A percentile compares a stretch with the other conserved stretches of the same genome.
phyloP scores from a whole-genome alignment of 2,888 invertebrate species.

The Hirtodrosophila duncani region DNA sequence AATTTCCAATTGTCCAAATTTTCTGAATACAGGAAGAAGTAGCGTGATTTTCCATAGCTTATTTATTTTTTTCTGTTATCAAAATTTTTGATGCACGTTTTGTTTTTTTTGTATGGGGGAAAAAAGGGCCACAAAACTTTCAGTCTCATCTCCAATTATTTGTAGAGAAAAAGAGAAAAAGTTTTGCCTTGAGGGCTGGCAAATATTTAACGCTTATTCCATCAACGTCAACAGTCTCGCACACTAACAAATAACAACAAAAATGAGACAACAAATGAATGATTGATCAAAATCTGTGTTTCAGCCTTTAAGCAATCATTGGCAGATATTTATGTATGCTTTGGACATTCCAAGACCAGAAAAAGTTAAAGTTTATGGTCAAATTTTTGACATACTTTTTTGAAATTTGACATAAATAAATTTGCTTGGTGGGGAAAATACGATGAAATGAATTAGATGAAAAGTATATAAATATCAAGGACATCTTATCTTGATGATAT shows the following conservation, averaged over 20 bases:
- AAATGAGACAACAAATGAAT: slow-evolving; percentile 12
- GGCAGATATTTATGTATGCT: no score
- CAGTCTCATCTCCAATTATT: slow-evolving; percentile 65
- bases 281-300: slow-evolving; percentile 62
- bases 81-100: slow-evolving; percentile 59
- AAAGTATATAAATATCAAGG: no score
- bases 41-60: slow-evolving; percentile 8
- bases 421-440: not conserved
- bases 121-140: slow-evolving; percentile 25
- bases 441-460: no score
- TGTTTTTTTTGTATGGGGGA: slow-evolving; percentile 23
- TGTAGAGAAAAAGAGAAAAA: slow-evolving; percentile 8
- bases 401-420: slow-evolving; percentile 35
- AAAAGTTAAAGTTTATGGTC: slow-evolving; percentile 44
- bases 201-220: slow-evolving; percentile 54
- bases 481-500: no score
- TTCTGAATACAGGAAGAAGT: slow-evolving; percentile 34
- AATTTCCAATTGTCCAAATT: not conserved
- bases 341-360: no score
- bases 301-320: slow-evolving; percentile 5
- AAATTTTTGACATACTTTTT: slow-evolving; percentile 54
- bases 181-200: slow-evolving; percentile 40
- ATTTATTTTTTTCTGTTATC: slow-evolving; percentile 41
- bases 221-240: slow-evolving; percentile 43
- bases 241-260: slow-evolving; percentile 29